Evolutionary conservation across 2,797 vertebrate species (phyloP).

Genomic region (Bradypodion ventrale): DNA sequence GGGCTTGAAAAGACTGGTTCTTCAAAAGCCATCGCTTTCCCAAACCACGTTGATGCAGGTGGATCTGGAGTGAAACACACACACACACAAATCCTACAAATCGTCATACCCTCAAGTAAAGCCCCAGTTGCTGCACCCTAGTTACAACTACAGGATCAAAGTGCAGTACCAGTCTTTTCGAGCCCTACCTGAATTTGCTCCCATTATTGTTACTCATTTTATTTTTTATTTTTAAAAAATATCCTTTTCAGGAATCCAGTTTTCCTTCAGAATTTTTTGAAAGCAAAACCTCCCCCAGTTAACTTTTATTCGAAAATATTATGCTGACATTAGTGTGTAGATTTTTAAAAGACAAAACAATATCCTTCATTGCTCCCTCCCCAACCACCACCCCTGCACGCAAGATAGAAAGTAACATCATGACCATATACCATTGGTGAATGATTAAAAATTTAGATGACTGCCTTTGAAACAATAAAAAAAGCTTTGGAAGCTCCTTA

Average conservation of each 20-base stretch:
- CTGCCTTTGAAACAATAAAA: conserved; percentile 92
- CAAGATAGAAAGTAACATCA: conserved; percentile 67
- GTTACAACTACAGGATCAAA: not conserved
- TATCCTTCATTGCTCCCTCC: no score
- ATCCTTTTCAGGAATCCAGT: not conserved
- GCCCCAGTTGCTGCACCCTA: not conserved
- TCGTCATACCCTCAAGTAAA: no score
- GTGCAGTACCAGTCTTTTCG: no score
- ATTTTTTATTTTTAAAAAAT: not conserved
- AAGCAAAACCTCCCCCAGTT: conserved; percentile 61
- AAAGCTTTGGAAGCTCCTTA: conserved; percentile 89
- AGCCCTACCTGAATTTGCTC: no score
- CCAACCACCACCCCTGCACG: not conserved
- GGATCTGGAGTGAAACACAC: not conserved
- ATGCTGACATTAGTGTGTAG: conserved; percentile 81
- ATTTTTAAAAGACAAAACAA: conserved; percentile 24
- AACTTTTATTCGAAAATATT: conserved; percentile 74
- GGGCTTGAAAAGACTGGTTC: not conserved
- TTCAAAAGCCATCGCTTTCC: not conserved
- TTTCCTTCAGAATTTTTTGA: conserved; percentile 30
- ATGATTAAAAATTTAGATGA: conserved; percentile 97
- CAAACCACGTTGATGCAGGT: not conserved
- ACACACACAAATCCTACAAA: no score
- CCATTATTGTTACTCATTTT: not conserved
- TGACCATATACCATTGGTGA: conserved; percentile 85